phyloP scores from a whole-genome alignment of 2,888 invertebrate genomes.

The Melitaea athalia region DNA sequence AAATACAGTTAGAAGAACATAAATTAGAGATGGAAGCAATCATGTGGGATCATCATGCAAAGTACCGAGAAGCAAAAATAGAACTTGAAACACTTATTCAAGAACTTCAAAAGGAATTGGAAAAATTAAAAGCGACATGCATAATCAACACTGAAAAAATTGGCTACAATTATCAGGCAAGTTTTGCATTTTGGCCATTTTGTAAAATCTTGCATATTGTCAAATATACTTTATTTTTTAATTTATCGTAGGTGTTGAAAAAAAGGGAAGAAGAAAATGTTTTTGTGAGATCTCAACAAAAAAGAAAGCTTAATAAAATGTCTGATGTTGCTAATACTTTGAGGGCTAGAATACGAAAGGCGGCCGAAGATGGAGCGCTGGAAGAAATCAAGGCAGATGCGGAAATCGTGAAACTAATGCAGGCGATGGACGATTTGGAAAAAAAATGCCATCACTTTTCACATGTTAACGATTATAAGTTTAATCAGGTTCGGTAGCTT shows the following conservation, averaged over 20 bases:
- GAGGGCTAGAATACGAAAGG: slow-evolving; percentile 84
- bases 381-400: slow-evolving; percentile 86
- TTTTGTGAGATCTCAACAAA: slow-evolving; percentile 89
- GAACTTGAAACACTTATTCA: slow-evolving; percentile 87
- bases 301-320: slow-evolving; percentile 88
- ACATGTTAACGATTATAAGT: slow-evolving; percentile 84
- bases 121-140: slow-evolving; percentile 89
- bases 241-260: slow-evolving; percentile 85
- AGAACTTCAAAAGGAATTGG: slow-evolving; percentile 89
- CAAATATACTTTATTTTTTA: neutral
- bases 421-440: slow-evolving; percentile 86
- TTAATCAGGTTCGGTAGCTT: slow-evolving; percentile 53
- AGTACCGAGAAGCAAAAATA: slow-evolving; percentile 86
- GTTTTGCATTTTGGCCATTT: slow-evolving; percentile 10
- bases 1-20: slow-evolving; percentile 66
- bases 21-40: slow-evolving; percentile 83
- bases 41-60: slow-evolving; percentile 86
- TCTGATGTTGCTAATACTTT: slow-evolving; percentile 87
- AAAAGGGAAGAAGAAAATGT: slow-evolving; percentile 94
- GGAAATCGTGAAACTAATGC: slow-evolving; percentile 86
- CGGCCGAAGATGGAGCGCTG: slow-evolving; percentile 84
- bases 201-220: too few relatives aligned
- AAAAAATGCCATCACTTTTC: slow-evolving; percentile 87
- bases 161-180: slow-evolving; percentile 92
- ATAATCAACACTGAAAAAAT: slow-evolving; percentile 94